Conservation (phyloP, 2,797 vertebrate genomes). For the Atherinosoma microstoma region DNA sequence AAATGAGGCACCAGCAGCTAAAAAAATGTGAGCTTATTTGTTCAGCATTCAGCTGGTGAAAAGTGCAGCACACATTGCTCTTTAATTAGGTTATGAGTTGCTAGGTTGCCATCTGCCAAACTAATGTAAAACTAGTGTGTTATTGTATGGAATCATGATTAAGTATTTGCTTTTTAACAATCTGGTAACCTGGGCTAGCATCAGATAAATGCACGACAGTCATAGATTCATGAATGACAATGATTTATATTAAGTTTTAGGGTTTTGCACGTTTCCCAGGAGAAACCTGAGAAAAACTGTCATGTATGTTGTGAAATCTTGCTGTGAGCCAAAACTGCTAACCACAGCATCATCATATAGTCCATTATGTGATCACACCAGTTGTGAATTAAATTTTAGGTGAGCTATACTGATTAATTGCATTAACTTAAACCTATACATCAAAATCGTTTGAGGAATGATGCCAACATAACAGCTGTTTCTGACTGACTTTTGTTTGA, state of each 20-base stretch:
- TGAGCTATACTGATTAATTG: not conserved
- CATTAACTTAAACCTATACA: not conserved
- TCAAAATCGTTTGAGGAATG: not conserved
- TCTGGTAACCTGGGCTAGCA: not conserved
- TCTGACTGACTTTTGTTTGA: not conserved
- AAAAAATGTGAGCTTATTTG: slow-evolving; percentile 4
- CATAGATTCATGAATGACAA: not conserved
- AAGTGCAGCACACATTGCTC: not conserved
- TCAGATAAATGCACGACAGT: not conserved
- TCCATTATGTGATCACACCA: not conserved
- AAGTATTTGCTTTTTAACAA: not conserved
- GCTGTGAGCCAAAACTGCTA: not conserved
- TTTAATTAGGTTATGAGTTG: slow-evolving; percentile 12
- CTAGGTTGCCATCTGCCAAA: not conserved
- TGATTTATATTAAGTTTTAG: not conserved
- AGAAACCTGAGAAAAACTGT: not conserved
- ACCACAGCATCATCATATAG: not conserved
- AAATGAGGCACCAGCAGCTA: not conserved
- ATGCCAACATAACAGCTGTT: not conserved
- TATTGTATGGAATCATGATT: not conserved
- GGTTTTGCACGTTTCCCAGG: not conserved
- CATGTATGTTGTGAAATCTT: not conserved
- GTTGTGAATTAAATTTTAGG: not conserved
- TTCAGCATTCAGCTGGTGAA: not conserved
- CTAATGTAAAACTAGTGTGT: not conserved